Percentiles rank a stretch among this genome's conserved stretches.
phyloP scores from a whole-genome alignment of 2,888 invertebrate genomes.

The Acleris sparsana region DNA sequence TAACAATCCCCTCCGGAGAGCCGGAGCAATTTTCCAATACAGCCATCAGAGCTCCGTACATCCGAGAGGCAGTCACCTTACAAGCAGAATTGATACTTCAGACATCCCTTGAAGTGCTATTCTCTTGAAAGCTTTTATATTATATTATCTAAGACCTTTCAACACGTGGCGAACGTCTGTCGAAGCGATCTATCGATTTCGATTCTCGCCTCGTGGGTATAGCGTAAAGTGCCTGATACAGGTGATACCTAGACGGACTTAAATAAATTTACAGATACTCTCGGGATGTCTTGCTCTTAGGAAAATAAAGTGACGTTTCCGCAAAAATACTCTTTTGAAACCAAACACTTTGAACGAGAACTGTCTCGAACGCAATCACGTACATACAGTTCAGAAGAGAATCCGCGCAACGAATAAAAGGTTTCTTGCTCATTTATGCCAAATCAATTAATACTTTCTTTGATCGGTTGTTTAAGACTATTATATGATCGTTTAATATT shows the following conservation, averaged over 20 bases:
- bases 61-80: slow-evolving; percentile 42
- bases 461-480: no score
- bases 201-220: slow-evolving; percentile 59
- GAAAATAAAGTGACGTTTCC: not conserved
- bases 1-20: slow-evolving; percentile 31
- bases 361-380: no score
- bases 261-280: slow-evolving; percentile 32
- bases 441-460: no score
- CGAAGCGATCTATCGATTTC: slow-evolving; percentile 36
- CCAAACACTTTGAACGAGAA: no score
- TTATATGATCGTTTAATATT: no score
- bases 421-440: no score
- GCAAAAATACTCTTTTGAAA: no score
- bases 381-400: no score
- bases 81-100: slow-evolving; percentile 75
- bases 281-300: slow-evolving; percentile 8
- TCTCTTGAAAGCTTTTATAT: slow-evolving; percentile 79
- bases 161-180: slow-evolving; percentile 78
- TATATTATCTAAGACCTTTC: slow-evolving; percentile 84
- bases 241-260: slow-evolving; percentile 31
- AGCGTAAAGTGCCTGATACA: slow-evolving; percentile 48
- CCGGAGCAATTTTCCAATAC: slow-evolving; percentile 37
- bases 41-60: slow-evolving; percentile 35
- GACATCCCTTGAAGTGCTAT: slow-evolving; percentile 72
- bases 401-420: no score